Conservation (phyloP, 2,113 vertebrate species). For the Mustelus asterias region DNA sequence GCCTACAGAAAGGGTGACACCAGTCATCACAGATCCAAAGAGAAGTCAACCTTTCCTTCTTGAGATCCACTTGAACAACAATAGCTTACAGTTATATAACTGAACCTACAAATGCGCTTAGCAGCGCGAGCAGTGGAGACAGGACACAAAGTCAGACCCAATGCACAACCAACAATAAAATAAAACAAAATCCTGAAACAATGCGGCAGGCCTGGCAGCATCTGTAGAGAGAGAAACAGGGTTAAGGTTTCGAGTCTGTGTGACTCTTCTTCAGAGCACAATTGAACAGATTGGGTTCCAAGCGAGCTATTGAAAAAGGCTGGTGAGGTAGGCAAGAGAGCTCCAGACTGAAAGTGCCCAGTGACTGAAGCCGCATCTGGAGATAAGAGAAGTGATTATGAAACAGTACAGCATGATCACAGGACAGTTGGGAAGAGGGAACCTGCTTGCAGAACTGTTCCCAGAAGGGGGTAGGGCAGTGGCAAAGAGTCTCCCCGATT, state of each 20-base stretch:
- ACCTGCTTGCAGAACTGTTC: background rate
- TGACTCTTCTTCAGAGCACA: background rate
- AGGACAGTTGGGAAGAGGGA: background rate
- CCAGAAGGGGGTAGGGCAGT: no score
- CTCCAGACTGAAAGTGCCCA: background rate
- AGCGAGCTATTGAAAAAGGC: background rate
- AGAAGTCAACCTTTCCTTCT: background rate
- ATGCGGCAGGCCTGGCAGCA: no score
- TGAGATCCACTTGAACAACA: background rate
- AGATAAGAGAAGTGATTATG: no score
- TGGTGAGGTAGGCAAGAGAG: background rate
- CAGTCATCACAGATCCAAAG: background rate
- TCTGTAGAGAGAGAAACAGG: no score
- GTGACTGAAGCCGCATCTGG: background rate
- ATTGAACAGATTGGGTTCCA: background rate
- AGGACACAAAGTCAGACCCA: background rate
- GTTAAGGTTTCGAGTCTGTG: no score
- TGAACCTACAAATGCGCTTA: background rate
- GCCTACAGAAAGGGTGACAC: conserved; percentile 56
- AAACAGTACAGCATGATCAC: background rate
- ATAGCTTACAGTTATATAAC: background rate
- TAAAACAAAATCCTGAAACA: no score
- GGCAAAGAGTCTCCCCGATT: no score
- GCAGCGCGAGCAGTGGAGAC: background rate
- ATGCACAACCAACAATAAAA: background rate